Conservation (phyloP, 2,797 vertebrate genomes). For the Rhodeus uyekii region DNA sequence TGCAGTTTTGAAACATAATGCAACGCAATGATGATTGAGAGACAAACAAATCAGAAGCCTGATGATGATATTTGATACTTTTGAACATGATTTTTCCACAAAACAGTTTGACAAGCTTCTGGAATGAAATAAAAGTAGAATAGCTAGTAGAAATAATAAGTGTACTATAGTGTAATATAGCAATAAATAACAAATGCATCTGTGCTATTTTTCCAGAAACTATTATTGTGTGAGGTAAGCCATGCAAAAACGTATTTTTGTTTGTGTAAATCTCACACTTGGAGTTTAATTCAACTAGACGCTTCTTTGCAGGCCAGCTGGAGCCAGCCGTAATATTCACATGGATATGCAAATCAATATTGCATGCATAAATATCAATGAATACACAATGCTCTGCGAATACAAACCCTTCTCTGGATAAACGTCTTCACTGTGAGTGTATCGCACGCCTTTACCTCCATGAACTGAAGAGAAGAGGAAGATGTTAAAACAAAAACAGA, state of each 20-base stretch:
- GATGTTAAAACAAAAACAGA: not conserved
- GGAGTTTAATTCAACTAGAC: not conserved
- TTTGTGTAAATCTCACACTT: not conserved
- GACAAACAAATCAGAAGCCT: not conserved
- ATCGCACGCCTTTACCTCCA: conserved; percentile 94
- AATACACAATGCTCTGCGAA: not conserved
- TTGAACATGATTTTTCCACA: no score
- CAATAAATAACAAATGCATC: no score
- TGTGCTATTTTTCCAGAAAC: no score
- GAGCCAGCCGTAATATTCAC: not conserved
- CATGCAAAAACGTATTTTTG: not conserved
- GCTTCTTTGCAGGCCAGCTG: not conserved
- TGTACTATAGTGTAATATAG: no score
- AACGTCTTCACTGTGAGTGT: conserved; percentile 92
- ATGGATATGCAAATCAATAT: not conserved
- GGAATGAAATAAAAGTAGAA: no score
- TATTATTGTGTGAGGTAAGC: no score
- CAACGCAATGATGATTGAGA: not conserved
- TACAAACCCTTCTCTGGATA: conserved; percentile 94
- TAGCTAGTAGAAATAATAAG: no score
- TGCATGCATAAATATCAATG: conserved; percentile 12
- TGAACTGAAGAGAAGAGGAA: conserved; percentile 78
- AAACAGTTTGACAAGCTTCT: no score
- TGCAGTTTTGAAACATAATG: not conserved
- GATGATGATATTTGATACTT: not conserved